Evolutionary conservation across 2,113 vertebrate species (phyloP).

Genomic region (Ceyx melanurus): DNA sequence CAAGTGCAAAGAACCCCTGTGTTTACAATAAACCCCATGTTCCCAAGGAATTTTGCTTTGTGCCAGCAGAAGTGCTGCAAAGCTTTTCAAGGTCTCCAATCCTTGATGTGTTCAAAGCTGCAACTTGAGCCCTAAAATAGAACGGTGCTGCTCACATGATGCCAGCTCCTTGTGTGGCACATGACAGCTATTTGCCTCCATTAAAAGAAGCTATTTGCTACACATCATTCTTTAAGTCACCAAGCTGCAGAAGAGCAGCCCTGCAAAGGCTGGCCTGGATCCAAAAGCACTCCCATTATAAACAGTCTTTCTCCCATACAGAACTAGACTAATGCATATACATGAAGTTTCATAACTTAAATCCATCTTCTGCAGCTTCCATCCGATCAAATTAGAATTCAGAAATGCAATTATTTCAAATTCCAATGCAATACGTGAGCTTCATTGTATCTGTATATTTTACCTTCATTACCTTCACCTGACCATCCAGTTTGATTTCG

Average conservation of each 20-base stretch:
- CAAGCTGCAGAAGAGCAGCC: slow-evolving; percentile 62
- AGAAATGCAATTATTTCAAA: neutral
- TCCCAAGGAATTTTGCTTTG: neutral
- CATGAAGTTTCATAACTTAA: neutral
- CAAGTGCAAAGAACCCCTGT: neutral
- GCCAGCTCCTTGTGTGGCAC: slow-evolving; percentile 34
- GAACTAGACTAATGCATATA: neutral
- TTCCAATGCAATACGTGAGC: neutral
- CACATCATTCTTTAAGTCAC: slow-evolving; percentile 57
- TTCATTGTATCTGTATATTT: neutral
- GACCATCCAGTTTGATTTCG: neutral
- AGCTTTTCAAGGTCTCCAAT: neutral
- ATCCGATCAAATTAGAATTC: neutral
- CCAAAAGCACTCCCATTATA: slow-evolving; percentile 52
- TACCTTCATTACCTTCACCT: neutral
- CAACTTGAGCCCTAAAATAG: neutral
- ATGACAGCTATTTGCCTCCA: slow-evolving; percentile 66
- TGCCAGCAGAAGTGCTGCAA: neutral
- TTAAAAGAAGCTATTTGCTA: slow-evolving; percentile 66
- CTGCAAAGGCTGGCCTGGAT: slow-evolving; percentile 53
- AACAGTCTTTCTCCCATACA: neutral
- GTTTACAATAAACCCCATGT: neutral
- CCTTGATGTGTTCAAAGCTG: neutral
- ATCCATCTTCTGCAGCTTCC: neutral
- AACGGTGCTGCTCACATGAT: neutral